These are phyloP conservation scores for Ophion obscuratus DNA, from an alignment of 2,888 invertebrate species.

Conservation along the genomic window DNA sequence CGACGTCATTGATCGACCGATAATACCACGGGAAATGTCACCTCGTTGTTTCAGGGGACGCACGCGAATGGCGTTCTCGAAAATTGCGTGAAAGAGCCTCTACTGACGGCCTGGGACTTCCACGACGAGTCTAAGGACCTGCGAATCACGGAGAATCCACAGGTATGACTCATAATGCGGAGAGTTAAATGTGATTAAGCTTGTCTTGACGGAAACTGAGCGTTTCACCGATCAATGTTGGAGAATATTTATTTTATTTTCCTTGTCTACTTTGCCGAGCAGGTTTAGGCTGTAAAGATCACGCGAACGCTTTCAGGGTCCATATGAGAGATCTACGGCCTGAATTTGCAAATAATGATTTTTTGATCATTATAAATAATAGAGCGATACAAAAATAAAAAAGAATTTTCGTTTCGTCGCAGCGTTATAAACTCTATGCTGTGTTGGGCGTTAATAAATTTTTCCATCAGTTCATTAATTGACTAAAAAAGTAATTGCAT, in stretches of 20 bases:
- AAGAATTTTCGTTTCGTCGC: neutral
- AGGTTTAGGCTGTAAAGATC: too few species aligned
- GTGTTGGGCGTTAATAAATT: too few species aligned
- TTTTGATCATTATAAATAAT: too few species aligned
- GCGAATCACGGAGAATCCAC: slow-evolving; percentile 89
- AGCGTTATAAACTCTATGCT: neutral
- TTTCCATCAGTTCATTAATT: too few species aligned
- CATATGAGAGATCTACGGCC: too few species aligned
- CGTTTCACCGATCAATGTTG: neutral
- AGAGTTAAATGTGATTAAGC: neutral
- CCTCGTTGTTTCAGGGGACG: slow-evolving; percentile 77
- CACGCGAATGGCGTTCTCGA: slow-evolving; percentile 85
- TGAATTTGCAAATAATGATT: too few species aligned
- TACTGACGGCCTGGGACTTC: slow-evolving; percentile 80
- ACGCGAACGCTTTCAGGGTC: too few species aligned
- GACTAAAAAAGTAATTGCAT: too few species aligned
- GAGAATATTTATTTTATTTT: neutral
- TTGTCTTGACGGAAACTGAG: neutral
- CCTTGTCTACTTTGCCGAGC: too few species aligned
- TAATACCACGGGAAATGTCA: neutral
- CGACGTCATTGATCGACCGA: slow-evolving; percentile 7
- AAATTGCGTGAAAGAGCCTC: slow-evolving; percentile 84
- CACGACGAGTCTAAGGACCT: slow-evolving; percentile 85
- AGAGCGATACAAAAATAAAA: neutral
- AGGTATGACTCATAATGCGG: slow-evolving; percentile 79